Evolutionary conservation across 2,113 vertebrate species (phyloP), one percentile per base, ranked within the genome.

Genomic region (Platanista minor): DNA sequence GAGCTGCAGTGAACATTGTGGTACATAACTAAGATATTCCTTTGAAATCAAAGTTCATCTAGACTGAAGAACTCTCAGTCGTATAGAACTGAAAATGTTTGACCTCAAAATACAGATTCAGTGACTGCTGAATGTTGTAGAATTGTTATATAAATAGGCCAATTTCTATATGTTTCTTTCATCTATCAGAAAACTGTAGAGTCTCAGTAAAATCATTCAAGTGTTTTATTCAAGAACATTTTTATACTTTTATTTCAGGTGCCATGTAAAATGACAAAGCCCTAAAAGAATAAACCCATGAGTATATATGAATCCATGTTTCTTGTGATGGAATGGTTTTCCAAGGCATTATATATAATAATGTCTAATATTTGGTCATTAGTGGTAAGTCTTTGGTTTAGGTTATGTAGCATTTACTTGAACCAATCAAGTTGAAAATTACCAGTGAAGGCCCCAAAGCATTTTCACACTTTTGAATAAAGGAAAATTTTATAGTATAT

Each of bases 1-100:
- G 52, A 52, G 52, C 52, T 52, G 15, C 15, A 52, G 2, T 52
- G 52, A 52, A 52, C 52, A 6, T 52, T 52, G 52, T 52, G 52
- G 15, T 17, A 17, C 15, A 52, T 52, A 15, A 95, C 41, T 95
- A 97, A 95, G 95, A 94, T 77, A 52, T 49, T 80, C 92, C 46
- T 96, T 95, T 91, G 95, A 97, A 98, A 98, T 96, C 97, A 97
- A 98, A 98, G 89, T 98, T 84, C 72, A 97, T 96, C 91, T 97
- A 96, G 92, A 96, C 98, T 89, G 84, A 98, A 87, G 54, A 97
- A 86, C 91, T 96, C 92, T 96, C 90, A 98, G 80, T 98, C 97
- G 91, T 97, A 97, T 95, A 57, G 89, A 98, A 95, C 78, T 95
- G 83, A 97, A 98, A 98, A 96, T 98, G 27, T 96, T 95, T 98